Percentiles rank a stretch among this genome's conserved stretches.
Conservation (phyloP, 2,797 vertebrate species). For the Rhinoraja longicauda region DNA sequence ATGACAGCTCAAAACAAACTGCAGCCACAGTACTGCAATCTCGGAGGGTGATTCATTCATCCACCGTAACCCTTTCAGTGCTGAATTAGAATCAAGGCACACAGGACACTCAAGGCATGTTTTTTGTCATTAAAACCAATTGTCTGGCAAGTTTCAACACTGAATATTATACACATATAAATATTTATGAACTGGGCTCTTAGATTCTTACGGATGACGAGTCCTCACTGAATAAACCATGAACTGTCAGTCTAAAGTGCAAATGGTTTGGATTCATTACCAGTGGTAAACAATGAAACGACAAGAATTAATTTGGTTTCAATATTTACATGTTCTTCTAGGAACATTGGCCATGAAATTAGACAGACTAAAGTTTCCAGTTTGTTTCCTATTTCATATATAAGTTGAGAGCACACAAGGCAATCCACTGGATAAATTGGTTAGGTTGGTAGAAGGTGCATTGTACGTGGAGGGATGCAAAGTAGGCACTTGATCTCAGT, state of each 20-base stretch:
- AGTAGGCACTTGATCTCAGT: no score
- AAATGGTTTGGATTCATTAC: background rate
- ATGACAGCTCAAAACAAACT: slow-evolving; percentile 58
- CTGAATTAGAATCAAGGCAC: background rate
- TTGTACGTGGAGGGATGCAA: no score
- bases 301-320: background rate
- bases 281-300: background rate
- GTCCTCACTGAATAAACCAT: background rate
- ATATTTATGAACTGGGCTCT: background rate
- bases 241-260: background rate
- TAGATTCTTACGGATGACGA: background rate
- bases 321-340: background rate
- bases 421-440: no score
- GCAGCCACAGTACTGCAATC: slow-evolving; percentile 53
- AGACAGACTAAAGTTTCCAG: no score
- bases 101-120: background rate
- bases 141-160: background rate
- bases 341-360: no score
- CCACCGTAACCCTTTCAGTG: slow-evolving; percentile 3
- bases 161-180: slow-evolving; percentile 7
- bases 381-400: no score
- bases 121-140: background rate
- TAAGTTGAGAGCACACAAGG: no score
- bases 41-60: background rate
- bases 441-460: no score